Base-by-base conservation (phyloP, 2,888 invertebrate genomes). In the Drosophila multiciliata region DNA sequence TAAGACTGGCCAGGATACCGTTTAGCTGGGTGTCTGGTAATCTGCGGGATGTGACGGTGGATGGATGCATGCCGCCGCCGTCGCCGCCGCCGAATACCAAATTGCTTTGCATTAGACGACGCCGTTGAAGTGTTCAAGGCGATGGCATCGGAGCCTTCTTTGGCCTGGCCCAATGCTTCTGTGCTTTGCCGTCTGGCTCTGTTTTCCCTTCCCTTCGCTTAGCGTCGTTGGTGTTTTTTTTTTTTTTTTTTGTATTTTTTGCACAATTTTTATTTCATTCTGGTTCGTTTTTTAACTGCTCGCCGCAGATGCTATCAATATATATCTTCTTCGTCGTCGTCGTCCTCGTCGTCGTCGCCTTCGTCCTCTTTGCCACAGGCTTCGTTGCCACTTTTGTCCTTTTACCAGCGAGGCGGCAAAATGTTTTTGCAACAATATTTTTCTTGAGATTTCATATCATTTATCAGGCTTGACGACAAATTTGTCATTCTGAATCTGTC, bases 401-500 rank as follows among this genome's bases (percentile, higher is more conserved):
- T 78, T 73, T 49, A 52, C 65, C 65, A 66, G 62, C 61, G 61
- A 53, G 64, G 61, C 60, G 64, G 70, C 58, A 70, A 70, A 75
- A 71, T 72, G 58, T 73, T 78, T 78, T 67, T 71, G 75, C 67
- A 75, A 81, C 83, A 84, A 81, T 79, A 87, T 90, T 88, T 87
- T 85, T 89, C 86, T 74, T 80, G 64, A 84, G 83, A 83, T 79
- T 85, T 83, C 72, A 82, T 82, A 90, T 89, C 91, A 91, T 91
- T 91, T 91, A 91, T 91, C 91, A 91, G 91, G 81, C 89, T 85
- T 87, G 90, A 88, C 76, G 90, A 90, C 89, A 90, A 91, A 91
- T 91, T 91, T 91, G 91, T 91, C 91, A 91, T 91, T 89, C 84
- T 84, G 83, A 88, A 89, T 83, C 91, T 91, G 91, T 91, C 90